phyloP scores from a whole-genome alignment of 1,140 invertebrate genomes.

The Scaptomyza montana region DNA sequence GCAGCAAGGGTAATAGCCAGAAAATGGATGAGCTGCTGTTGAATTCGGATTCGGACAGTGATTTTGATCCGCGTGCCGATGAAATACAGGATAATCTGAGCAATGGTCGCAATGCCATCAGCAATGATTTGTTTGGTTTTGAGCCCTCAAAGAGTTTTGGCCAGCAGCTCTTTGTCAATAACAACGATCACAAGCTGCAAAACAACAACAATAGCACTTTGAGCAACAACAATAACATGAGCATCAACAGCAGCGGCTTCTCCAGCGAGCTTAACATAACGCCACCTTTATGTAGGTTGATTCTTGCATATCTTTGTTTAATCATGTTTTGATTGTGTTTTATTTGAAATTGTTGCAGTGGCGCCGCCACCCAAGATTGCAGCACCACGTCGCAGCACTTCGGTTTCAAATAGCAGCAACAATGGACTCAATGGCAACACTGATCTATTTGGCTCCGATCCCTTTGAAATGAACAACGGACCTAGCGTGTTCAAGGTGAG shows the following conservation, averaged over 20 bases:
- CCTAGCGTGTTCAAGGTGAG: constrained; percentile 78
- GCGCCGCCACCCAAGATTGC: constrained; percentile 91
- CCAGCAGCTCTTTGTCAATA: constrained; percentile 82
- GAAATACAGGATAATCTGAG: constrained; percentile 85
- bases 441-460: constrained; percentile 89
- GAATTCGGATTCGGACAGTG: constrained; percentile 91
- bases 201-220: constrained; percentile 65
- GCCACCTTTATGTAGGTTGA: constrained; percentile 87
- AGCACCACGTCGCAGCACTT: constrained; percentile 79
- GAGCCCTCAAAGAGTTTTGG: constrained; percentile 83
- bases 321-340: neutral
- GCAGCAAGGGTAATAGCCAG: constrained; percentile 87
- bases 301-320: constrained; percentile 1
- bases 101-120: constrained; percentile 75
- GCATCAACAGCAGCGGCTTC: constrained; percentile 71
- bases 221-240: constrained; percentile 59
- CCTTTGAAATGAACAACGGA: constrained; percentile 85
- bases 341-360: constrained; percentile 85
- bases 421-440: constrained; percentile 85
- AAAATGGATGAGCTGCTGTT: constrained; percentile 92
- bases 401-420: constrained; percentile 55
- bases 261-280: constrained; percentile 81
- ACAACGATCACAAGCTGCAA: constrained; percentile 69
- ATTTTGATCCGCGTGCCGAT: constrained; percentile 91
- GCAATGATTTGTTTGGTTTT: constrained; percentile 82